Evolutionary conservation across 2,113 vertebrate species (phyloP), one percentile per base, ranked within the genome.

Genomic region (Centropristis striata): DNA sequence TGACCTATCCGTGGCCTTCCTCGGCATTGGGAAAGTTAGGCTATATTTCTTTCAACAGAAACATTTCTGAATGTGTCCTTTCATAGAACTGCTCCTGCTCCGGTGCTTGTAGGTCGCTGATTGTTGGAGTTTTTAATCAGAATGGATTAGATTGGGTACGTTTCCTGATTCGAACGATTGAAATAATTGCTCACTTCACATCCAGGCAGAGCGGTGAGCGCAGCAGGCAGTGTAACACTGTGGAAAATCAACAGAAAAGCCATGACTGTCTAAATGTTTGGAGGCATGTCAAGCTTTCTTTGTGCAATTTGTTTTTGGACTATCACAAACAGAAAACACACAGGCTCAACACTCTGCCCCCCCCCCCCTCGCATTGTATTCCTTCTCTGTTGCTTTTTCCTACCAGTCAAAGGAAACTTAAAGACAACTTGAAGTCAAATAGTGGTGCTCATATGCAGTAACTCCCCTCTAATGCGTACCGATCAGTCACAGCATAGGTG

Each of bases 401-500:
- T 18, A 36, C 8, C 21, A 44, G 59, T 73, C 46, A 49, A 61
- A 46, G 14, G 3, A 21, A 71, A 77, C 55, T 50, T 68, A 15
- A 46, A 55, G 58, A 61, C 53, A 75, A 63, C 68, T 61, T 74
- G 9, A 49, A 65, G 36, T 75, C 59, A 75, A 71, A 47, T 27
- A 37, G 57, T 44, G 44, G 10, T 3, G 13, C 67, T 86, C 44
- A 10, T 68, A 80, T 39, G 28, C 46, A 11, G 21, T 3, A 12
- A 54, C 64, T 53, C 57, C 10, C 58, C 21, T 47, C n/a, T 18
- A n/a, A 21, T 18, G 51, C 8, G 27, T 20, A n/a, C 61, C 41
- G 57, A 79, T 85, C 68, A 49, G 50, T 70, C 61, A 50, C 27
- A 41, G 51, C 20, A 53, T 44, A 86, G 69, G 72, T 74, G 80